Evolutionary conservation across 2,113 vertebrate genomes (phyloP), one percentile per base, ranked within the genome.

Genomic region (Actenoides lindsayi): DNA sequence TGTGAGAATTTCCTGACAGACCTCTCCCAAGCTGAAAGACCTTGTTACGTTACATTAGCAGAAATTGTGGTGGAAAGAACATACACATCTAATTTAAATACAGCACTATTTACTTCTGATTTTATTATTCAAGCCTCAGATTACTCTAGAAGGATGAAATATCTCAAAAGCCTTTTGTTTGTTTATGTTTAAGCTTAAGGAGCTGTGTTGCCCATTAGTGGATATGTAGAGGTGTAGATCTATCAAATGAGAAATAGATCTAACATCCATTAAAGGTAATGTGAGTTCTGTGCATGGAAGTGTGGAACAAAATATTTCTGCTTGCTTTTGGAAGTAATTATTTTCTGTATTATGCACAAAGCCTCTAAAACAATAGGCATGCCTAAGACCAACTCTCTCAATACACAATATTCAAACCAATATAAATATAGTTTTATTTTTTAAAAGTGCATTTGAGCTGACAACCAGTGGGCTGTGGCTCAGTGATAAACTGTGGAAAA

Each of bases 401-500:
- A 48, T 65, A 78, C 18, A 70, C 87, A 92, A 71, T 6, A 92
- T 25, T 46, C 53, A 51, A 93, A 79, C 42, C 60, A 68, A 69
- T 90, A 96, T 80, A 90, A 97, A 95, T 48, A 83, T 39, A 7
- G 87, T 87, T 96, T 94, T 92, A 57, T 88, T 89, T 83, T 78
- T 1, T 75, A 89, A 57, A 89, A 92, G 17, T 77, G 27, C 3
- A 3, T 89, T 79, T 86, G 25, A 74, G 31, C 37, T 91, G 90
- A 93, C 90, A 93, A 83, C 19, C 54, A 59, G 42, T 86, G 84
- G 96, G 79, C 93, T 96, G 93, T 63, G 46, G 13, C 63, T 87
- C 76, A 84, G 79, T 79, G 97, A 97, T 97, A 97, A 97, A 95
- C 50, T 35, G 71, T 54, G 20, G 62, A 28, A 96, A 97, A 97